Evolutionary conservation across 1,140 invertebrate genomes (phyloP), one percentile per base, ranked within the genome.

Genomic region (Chironomus striatipennis): DNA sequence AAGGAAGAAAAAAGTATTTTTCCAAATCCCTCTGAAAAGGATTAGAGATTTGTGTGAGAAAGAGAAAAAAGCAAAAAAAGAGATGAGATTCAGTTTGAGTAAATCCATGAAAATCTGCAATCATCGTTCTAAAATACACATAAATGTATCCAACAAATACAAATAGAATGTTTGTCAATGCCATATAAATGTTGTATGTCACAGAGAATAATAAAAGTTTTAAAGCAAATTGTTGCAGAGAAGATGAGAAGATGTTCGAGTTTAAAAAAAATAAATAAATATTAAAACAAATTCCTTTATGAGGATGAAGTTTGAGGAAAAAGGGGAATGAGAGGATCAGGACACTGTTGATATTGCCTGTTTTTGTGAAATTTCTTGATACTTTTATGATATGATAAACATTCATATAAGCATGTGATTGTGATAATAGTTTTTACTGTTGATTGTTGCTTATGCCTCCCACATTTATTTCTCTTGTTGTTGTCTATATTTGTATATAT

Each of bases 81-180:
- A n/a, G n/a, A n/a, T n/a, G n/a, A n/a, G 7, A 70, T 70, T 70
- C 18, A 20, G 17, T 21, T n/a, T 18, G 65, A 20, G 20, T 21
- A 70, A 70, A 70, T 70, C 65, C 65, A 70, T 70, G 65, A 70
- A 70, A 70, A 70, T 70, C 65, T 70, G 65, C 65, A 70, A 70
- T 70, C 65, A 70, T 70, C 65, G 65, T 70, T 70, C 17, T 4
- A 5, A 70, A 17, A n/a, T 9, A 70, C 65, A 70, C n/a, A 67
- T 17, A 70, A 18, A 70, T 20, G 10, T 70, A 70, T 17, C n/a
- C 65, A 70, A 70, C 17, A 70, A 70, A 34, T 34, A 70, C 65
- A 10, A 21, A 18, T 18, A 18, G 8, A 70, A 2, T 21, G 18
- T 20, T 70, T 70, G 8, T 70, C 17, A 18, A 70, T 18, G 10